These are phyloP conservation scores for Clitarchus hookeri DNA, from an alignment of 2,888 invertebrate species.

Conservation along the genomic window DNA sequence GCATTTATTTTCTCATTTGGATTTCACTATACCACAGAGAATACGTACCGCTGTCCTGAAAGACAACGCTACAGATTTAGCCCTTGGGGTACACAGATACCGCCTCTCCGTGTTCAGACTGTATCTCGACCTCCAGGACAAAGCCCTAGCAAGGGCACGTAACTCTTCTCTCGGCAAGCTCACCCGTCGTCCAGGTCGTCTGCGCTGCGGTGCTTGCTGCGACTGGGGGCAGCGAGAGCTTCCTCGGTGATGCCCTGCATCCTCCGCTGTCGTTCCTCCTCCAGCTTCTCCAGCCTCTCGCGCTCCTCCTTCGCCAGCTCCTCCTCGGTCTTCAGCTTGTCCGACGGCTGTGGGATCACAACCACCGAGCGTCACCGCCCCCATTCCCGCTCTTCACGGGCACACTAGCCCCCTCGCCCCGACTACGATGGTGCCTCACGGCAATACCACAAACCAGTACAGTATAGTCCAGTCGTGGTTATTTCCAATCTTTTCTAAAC, in stretches of 20 bases:
- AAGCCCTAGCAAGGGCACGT: no score
- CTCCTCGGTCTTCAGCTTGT: conserved; percentile 81
- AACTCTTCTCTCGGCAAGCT: not conserved
- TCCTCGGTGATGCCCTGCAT: conserved; percentile 69
- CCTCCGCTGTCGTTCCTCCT: conserved; percentile 74
- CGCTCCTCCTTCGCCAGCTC: conserved; percentile 81
- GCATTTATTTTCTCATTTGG: no score
- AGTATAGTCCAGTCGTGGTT: no score
- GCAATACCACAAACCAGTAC: not conserved
- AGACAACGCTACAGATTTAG: no score
- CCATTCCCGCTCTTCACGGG: not conserved
- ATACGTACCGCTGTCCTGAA: no score
- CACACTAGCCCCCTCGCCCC: not conserved
- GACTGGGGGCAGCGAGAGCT: not conserved
- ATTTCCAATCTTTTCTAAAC: no score
- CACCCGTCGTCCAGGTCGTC: conserved; percentile 86
- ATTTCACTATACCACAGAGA: no score
- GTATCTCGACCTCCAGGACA: no score
- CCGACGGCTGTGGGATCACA: conserved; percentile 63
- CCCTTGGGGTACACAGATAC: no score
- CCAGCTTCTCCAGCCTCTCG: conserved; percentile 74
- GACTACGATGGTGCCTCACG: not conserved
- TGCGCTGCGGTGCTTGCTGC: conserved; percentile 70
- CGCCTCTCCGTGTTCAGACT: no score
- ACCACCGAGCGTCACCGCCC: no score